These are phyloP conservation scores for Amiota minor DNA, from an alignment of 2,888 invertebrate species.

Conservation along the genomic window DNA sequence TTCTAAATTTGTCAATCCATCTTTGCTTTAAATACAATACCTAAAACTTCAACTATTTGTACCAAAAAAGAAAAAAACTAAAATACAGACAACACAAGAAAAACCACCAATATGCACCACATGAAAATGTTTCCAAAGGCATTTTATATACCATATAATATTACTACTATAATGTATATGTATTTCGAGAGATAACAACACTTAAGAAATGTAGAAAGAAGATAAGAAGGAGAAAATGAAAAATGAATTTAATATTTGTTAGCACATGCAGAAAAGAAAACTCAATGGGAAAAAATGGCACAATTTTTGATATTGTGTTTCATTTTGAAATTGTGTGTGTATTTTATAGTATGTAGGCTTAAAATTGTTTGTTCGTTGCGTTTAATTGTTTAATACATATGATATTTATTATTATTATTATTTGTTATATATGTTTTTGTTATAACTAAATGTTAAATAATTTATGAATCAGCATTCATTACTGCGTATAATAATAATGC, in stretches of 20 bases:
- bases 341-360: conserved; percentile 1
- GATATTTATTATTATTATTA: conserved; percentile 24
- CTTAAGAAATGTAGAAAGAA: no score
- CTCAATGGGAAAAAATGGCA: neutral
- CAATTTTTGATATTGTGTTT: neutral
- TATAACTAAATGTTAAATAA: no score
- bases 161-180: no score
- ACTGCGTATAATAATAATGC: no score
- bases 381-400: conserved; percentile 8
- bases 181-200: no score
- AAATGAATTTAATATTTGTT: conserved; percentile 29
- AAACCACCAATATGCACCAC: neutral
- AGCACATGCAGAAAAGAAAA: neutral
- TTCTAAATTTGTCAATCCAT: no score
- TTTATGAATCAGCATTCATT: neutral
- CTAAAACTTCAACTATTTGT: neutral
- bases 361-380: conserved; percentile 7
- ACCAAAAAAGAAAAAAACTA: neutral
- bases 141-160: neutral
- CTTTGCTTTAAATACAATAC: no score
- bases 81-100: neutral
- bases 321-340: no score
- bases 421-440: conserved; percentile 38
- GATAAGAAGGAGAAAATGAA: neutral
- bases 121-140: conserved; percentile 21